phyloP scores from a whole-genome alignment of 2,113 vertebrate species.

The Halichoeres trimaculatus region DNA sequence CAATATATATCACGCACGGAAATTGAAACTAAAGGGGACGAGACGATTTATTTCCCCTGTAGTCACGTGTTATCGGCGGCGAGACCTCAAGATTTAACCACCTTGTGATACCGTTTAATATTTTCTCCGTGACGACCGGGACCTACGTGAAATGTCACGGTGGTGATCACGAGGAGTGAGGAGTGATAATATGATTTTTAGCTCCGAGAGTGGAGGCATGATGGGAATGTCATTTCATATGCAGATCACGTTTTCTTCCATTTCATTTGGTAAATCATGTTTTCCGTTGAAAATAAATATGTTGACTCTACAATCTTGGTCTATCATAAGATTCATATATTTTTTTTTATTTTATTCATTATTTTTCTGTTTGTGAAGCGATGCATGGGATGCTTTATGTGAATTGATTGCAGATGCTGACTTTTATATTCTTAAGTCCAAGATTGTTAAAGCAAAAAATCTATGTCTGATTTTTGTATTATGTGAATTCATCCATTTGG shows the following conservation, averaged over 20 bases:
- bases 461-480: too few species aligned
- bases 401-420: too few species aligned
- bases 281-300: background rate
- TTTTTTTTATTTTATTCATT: background rate
- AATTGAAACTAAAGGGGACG: slow-evolving; percentile 84
- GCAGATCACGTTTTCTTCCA: background rate
- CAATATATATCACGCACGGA: slow-evolving; percentile 79
- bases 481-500: too few species aligned
- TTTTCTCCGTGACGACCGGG: slow-evolving; percentile 24
- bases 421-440: too few species aligned
- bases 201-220: background rate
- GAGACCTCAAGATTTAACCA: slow-evolving; percentile 21
- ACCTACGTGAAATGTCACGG: slow-evolving; percentile 33
- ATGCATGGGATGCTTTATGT: too few species aligned
- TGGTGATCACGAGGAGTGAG: slow-evolving; percentile 17
- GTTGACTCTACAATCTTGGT: background rate
- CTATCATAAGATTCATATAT: background rate
- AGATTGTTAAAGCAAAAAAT: too few species aligned
- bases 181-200: slow-evolving; percentile 18
- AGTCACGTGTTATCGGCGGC: slow-evolving; percentile 48
- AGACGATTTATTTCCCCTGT: slow-evolving; percentile 52
- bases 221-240: background rate
- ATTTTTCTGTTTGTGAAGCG: too few species aligned
- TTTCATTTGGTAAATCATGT: background rate
- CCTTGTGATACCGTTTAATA: background rate